Evolutionary conservation across 2,888 invertebrate species (phyloP).

Genomic region (Pelosia muscerda): DNA sequence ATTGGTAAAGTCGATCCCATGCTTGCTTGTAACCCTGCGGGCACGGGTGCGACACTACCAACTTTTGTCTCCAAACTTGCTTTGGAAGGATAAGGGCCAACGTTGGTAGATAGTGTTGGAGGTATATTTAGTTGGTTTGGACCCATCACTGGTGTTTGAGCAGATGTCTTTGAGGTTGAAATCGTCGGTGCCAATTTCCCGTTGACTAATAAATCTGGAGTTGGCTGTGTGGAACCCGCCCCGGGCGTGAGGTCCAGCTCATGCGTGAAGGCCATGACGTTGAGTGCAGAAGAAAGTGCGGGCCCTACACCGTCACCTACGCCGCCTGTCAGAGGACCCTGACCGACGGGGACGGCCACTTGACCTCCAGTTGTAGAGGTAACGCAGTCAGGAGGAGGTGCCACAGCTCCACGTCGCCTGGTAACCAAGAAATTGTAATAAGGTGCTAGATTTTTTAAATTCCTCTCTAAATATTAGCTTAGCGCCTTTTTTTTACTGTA

Average conservation of each 20-base stretch:
- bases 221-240: constrained; percentile 60
- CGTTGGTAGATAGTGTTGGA: constrained; percentile 19
- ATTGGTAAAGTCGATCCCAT: constrained; percentile 10
- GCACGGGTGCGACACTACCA: constrained; percentile 5
- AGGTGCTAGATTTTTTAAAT: not conserved
- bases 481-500: too few species aligned
- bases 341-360: constrained; percentile 12
- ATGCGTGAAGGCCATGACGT: constrained; percentile 93
- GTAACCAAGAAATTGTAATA: constrained; percentile 5
- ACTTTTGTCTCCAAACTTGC: constrained; percentile 37
- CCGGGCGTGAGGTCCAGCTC: constrained; percentile 87
- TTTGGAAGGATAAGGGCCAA: constrained; percentile 12
- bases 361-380: constrained; percentile 45
- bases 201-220: constrained; percentile 77
- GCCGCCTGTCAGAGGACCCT: constrained; percentile 41
- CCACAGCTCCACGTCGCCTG: constrained; percentile 58
- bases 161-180: constrained; percentile 32
- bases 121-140: constrained; percentile 57
- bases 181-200: constrained; percentile 57
- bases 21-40: constrained; percentile 3
- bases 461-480: too few species aligned
- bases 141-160: constrained; percentile 32
- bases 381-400: constrained; percentile 79
- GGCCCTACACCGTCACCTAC: constrained; percentile 80
- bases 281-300: constrained; percentile 92